These are phyloP conservation scores for Melanostoma scalare DNA, from an alignment of 2,888 invertebrate species.

Conservation along the genomic window DNA sequence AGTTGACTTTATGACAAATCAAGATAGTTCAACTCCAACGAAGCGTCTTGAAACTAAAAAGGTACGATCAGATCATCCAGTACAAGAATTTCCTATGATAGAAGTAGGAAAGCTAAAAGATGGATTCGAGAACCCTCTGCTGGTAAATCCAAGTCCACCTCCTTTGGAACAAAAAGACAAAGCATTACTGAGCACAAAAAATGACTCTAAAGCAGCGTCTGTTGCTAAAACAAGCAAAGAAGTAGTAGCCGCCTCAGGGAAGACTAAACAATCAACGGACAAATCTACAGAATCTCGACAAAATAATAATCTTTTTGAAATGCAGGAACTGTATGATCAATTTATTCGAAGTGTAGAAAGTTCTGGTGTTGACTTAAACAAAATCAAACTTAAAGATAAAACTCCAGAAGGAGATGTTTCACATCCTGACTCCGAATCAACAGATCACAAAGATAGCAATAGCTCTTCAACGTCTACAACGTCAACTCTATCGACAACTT, in stretches of 20 bases:
- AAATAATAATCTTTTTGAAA: conserved; percentile 75
- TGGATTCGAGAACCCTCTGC: conserved; percentile 75
- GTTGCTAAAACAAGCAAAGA: not conserved
- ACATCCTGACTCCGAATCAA: conserved; percentile 63
- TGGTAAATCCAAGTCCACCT: conserved; percentile 77
- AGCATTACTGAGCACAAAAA: not conserved
- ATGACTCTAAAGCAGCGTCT: not conserved
- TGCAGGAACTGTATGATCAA: conserved; percentile 80
- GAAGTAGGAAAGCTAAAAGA: conserved; percentile 45
- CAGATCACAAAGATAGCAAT: conserved; percentile 57
- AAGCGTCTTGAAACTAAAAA: conserved; percentile 26
- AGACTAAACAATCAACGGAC: not conserved
- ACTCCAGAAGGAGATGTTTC: conserved; percentile 75
- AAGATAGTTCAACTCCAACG: conserved; percentile 76
- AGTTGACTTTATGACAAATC: conserved; percentile 76
- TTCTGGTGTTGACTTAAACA: conserved; percentile 74
- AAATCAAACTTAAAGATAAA: conserved; percentile 74
- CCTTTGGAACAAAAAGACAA: conserved; percentile 25
- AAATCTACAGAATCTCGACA: not conserved
- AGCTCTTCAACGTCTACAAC: conserved; percentile 74
- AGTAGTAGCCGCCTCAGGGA: not conserved
- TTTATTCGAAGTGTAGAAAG: conserved; percentile 80
- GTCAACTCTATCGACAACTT: conserved; percentile 74
- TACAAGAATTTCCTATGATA: conserved; percentile 10
- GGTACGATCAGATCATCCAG: not conserved